Evolutionary conservation across 2,888 invertebrate species (phyloP), one percentile per base, ranked within the genome.

Genomic region (Catocala nupta): DNA sequence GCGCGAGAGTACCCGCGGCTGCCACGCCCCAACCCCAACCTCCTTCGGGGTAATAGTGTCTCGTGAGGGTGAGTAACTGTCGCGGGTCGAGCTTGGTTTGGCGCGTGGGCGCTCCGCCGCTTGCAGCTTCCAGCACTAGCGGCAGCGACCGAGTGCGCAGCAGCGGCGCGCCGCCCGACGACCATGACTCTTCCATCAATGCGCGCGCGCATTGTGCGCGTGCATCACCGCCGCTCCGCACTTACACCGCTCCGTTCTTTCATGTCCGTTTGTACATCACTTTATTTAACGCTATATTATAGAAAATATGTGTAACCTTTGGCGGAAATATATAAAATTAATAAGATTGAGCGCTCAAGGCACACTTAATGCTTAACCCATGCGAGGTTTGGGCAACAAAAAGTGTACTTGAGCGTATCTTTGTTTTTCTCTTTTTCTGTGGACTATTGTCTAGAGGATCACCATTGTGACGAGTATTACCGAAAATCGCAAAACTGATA

Each of bases 21-120:
- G 97, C 95, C 56, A 98, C 96, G 57, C 97, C 95, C 97, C 97
- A 98, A 6, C 98, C 98, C 97, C 97, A 98, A 0, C 97, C 97
- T 7, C 97, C 97, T 89, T 98, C 98, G 42, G 97, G 97, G 89
- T 97, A 98, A 90, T 97, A 97, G 83, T 98, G 97, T 80, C 97
- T 96, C 73, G 96, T 96, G 73, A 96, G 94, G 8, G 96, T 96
- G 60, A 96, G 93, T 76, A 96, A 89, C 66, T 95, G 95, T 66
- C 95, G 94, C 47, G 94, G 95, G 86, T 93, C 94, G 84, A 93
- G 93, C 85, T 86, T 94, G 85, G 89, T 84, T 86, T 88, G 90
- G 82, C 89, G 92, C 84, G 90, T 83, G 77, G 93, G 93, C 72
- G 93, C 93, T 68, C 90, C 86, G 67, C 87, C 90, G 78, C 91